Evolutionary conservation across 2,888 invertebrate genomes (phyloP).

Genomic region (Caenorhabditis doughertyi): DNA sequence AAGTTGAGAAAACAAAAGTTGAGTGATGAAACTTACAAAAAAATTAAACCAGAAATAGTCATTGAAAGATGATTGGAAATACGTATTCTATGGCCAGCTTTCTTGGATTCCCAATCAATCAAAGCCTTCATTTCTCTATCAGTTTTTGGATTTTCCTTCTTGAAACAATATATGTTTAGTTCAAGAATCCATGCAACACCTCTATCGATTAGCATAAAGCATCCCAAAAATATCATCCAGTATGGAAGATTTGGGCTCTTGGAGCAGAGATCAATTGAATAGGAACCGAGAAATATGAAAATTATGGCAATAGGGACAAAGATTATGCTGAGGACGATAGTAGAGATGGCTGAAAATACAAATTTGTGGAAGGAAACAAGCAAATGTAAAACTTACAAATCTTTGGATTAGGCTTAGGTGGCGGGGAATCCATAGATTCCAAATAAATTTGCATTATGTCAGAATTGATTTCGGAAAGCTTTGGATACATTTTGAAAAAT

Average conservation of each 20-base stretch:
- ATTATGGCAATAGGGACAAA: neutral
- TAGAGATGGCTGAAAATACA: neutral
- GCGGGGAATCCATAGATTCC: neutral
- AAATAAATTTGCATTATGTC: neutral
- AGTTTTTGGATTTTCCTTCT: neutral
- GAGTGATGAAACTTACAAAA: conserved; percentile 1
- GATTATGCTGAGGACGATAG: neutral
- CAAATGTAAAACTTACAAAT: neutral
- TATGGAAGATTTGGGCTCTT: neutral
- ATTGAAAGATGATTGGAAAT: neutral
- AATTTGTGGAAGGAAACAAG: neutral
- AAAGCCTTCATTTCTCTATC: neutral
- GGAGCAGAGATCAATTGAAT: neutral
- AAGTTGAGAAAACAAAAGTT: neutral
- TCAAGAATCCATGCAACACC: conserved; percentile 2
- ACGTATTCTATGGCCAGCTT: neutral
- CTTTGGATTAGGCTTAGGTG: conserved; percentile 2
- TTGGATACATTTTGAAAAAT: neutral
- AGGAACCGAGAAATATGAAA: neutral
- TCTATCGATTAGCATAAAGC: conserved; percentile 9
- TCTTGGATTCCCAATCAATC: conserved; percentile 3
- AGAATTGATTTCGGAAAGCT: neutral
- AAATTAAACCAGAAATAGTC: neutral
- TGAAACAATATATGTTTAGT: conserved; percentile 7
- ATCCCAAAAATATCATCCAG: conserved; percentile 10